Evolutionary conservation across 2,113 vertebrate genomes (phyloP).

Genomic region (Empidonax alnorum): DNA sequence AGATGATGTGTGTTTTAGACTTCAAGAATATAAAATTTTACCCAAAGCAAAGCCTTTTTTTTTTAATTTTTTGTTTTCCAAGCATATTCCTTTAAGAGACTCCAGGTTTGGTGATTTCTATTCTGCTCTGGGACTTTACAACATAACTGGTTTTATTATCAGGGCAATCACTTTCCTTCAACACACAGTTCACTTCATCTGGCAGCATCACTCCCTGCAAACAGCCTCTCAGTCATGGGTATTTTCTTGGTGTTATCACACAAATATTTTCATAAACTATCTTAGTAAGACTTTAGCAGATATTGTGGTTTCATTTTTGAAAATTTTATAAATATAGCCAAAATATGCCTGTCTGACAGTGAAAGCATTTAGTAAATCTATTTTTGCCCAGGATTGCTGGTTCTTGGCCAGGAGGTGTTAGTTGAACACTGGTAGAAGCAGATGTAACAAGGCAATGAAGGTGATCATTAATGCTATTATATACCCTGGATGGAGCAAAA

Average conservation of each 20-base stretch:
- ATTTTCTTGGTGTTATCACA: not conserved
- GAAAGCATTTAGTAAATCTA: not conserved
- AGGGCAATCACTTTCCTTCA: not conserved
- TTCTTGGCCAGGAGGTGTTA: not conserved
- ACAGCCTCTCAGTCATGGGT: not conserved
- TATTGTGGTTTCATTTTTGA: not conserved
- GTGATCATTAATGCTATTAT: conserved; percentile 25
- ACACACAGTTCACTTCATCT: not conserved
- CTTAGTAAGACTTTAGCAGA: not conserved
- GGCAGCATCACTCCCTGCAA: not conserved
- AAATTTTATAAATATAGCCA: not conserved
- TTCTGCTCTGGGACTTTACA: not conserved
- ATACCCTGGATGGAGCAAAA: conserved; percentile 5
- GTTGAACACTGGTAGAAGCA: not conserved
- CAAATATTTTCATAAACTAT: not conserved
- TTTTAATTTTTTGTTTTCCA: not conserved
- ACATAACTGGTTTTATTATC: not conserved
- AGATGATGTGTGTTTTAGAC: not conserved
- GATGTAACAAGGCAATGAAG: conserved; percentile 10
- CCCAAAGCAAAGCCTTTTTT: not conserved
- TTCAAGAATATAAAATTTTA: not conserved
- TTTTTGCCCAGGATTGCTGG: not conserved
- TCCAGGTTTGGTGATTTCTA: not conserved
- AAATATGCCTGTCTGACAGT: not conserved
- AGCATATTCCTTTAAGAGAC: not conserved